Evolutionary conservation across 2,888 invertebrate species (phyloP), one percentile per base, ranked within the genome.

Genomic region (Drosophila meridionalis): DNA sequence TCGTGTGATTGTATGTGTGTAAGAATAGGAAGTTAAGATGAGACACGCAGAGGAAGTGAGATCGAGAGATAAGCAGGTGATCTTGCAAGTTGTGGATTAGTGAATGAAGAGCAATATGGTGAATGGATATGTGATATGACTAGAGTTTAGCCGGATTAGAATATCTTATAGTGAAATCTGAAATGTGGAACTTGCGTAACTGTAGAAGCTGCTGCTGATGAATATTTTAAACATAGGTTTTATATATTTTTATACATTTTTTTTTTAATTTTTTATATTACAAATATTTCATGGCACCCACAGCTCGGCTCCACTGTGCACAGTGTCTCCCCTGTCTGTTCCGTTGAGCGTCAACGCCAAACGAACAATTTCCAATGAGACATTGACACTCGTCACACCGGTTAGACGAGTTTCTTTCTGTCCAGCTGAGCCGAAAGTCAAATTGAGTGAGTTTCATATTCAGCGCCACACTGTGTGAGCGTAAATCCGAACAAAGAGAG

Each of bases 341-440:
- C 80, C 70, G 84, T 81, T 90, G 83, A 88, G 88, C 83, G 80
- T 86, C 86, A 80, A 81, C 82, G 82, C 73, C 76, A 77, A 80
- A 57, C 81, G 71, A 80, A 82, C 82, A 82, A 83, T 81, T 78
- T 82, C 75, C 80, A 91, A 87, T 83, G 88, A 91, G 90, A 78
- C 89, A 91, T 90, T 89, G 90, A 91, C 91, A 91, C 92, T 87
- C 83, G 91, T 90, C 87, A 83, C 69, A 91, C 91, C 92, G 92
- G 91, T 91, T 91, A 80, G 82, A 83, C 91, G 65, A 82, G 90
- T 91, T 91, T 83, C 69, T 76, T 69, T 62, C 68, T 63, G 59
- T 50, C 68, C 71, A 62, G 47, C 70, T 75, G 75, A 76, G 73
- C 55, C 53, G 55, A 52, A 63, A 63, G 53, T 69, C 65, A 69